Base-by-base conservation (phyloP, 2,797 vertebrate species). In the Anguilla obscura region DNA sequence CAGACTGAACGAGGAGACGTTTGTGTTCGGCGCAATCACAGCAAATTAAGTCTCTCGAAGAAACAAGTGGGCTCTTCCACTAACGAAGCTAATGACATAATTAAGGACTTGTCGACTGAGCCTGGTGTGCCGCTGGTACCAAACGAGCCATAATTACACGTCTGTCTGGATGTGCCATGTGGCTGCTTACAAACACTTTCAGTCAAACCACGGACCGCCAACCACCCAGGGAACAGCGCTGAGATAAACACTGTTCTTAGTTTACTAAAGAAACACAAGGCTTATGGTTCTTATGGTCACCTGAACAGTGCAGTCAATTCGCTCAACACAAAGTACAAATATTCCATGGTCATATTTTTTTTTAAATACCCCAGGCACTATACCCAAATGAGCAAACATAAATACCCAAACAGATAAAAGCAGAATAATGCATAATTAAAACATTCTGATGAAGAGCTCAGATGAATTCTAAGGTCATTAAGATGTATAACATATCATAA, bases 1-100 rank as follows among this genome's bases (percentile, higher is more conserved):
- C 14, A 58, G 48, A 21, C 50, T 84, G 50, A 50, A 24, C 9
- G 9, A 30, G 54, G 10, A 85, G 24, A 27, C 1, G 36, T 21
- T 60, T 85, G 52, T 85, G 52, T 85, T 56, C 30, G 60, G 6
- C 9, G 24, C 84, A 85, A 85, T 33, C 33, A 33, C 69, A 74
- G 69, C 4, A 27, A 60, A 52, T 85, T 60, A 18, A 58, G 27
- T 3, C 30, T 58, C 30, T 60, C 36, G n/a, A 30, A 54, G 48
- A 60, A 58, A 36, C 84, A 27, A 82, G 82, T 27, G 27, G 84
- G 21, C 84, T 18, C 54, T 58, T 60, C 50, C 27, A 30, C 16
- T 58, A 58, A 85, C 30, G 56, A 85, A 58, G 27, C 84, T 85
- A 27, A 85, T 85, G 84, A 12, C 27, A 58, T 85, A 85, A 85